phyloP scores from a whole-genome alignment of 2,888 invertebrate species.

The Hedychridium roseum region DNA sequence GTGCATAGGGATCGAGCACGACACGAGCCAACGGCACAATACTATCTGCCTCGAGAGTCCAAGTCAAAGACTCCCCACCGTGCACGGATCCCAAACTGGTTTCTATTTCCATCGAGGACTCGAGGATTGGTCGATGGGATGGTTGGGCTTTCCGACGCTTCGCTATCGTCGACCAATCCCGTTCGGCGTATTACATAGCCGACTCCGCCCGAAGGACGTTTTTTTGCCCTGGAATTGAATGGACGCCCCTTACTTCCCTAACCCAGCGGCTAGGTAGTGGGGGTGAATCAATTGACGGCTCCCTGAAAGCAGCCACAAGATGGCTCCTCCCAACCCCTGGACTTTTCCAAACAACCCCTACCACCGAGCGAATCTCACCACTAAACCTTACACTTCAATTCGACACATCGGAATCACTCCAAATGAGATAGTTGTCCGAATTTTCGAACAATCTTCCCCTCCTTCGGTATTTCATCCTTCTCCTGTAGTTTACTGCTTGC shows the following conservation, averaged over 20 bases:
- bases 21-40: constrained; percentile 63
- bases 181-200: constrained; percentile 32
- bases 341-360: constrained; percentile 41
- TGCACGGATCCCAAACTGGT: constrained; percentile 48
- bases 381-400: constrained; percentile 26
- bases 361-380: constrained; percentile 10
- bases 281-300: constrained; percentile 62
- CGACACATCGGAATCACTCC: too few species aligned
- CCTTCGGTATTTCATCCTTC: too few species aligned
- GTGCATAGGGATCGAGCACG: constrained; percentile 55
- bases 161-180: constrained; percentile 42
- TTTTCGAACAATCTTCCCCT: too few species aligned
- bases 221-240: constrained; percentile 61
- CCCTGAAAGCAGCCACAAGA: constrained; percentile 61
- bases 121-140: constrained; percentile 46
- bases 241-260: constrained; percentile 47
- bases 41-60: constrained; percentile 58
- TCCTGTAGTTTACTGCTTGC: too few species aligned
- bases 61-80: constrained; percentile 55
- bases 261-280: constrained; percentile 40
- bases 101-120: constrained; percentile 50
- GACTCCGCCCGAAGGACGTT: constrained; percentile 48
- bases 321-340: constrained; percentile 60
- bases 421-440: too few species aligned
- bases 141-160: constrained; percentile 34